phyloP scores from a whole-genome alignment of 2,888 invertebrate genomes.

The Nasonia oneida region DNA sequence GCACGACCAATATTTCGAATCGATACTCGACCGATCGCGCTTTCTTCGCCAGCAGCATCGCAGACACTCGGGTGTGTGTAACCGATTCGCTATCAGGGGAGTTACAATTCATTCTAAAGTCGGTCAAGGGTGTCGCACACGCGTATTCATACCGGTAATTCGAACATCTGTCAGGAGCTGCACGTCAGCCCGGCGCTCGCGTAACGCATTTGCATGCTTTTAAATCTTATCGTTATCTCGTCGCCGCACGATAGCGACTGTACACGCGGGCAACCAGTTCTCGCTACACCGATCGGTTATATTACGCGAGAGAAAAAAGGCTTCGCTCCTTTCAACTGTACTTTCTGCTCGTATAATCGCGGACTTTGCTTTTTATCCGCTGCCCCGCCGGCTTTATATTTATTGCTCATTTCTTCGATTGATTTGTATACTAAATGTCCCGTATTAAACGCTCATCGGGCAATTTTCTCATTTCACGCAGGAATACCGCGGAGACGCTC shows the following conservation, averaged over 20 bases:
- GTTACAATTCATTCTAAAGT: slow-evolving; percentile 25
- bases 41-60: not conserved
- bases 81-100: not conserved
- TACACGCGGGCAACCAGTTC: slow-evolving; percentile 15
- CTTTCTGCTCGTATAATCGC: not conserved
- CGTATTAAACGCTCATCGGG: not conserved
- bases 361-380: not conserved
- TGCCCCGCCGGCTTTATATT: not conserved
- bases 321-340: slow-evolving; percentile 1
- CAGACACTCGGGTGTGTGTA: not conserved
- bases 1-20: not conserved
- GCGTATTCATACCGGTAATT: not conserved
- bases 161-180: slow-evolving; percentile 24
- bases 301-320: not conserved
- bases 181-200: not conserved
- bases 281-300: not conserved
- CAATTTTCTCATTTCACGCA: not conserved
- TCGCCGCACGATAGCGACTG: not conserved
- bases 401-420: not conserved
- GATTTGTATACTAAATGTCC: not conserved
- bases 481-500: not conserved
- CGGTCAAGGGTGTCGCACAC: slow-evolving; percentile 42
- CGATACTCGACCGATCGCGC: not conserved
- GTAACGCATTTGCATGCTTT: slow-evolving; percentile 43
- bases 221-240: slow-evolving; percentile 50